Conservation (phyloP, 2,113 vertebrate species). For the Rhagologus leucostigma region DNA sequence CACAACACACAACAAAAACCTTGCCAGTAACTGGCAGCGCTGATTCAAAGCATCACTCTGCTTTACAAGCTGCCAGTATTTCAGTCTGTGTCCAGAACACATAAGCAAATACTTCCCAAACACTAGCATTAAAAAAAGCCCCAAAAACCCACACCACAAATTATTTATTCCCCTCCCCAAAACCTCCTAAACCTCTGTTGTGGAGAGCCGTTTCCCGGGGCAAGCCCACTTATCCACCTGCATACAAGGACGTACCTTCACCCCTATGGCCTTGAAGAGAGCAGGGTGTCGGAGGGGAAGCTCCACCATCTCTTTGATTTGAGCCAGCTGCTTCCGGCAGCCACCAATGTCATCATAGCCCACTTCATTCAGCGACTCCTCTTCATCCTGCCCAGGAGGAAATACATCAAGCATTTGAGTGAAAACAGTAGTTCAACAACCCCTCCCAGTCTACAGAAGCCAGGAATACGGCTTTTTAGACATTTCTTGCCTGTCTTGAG, state of each 20-base stretch:
- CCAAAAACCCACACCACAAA: background rate
- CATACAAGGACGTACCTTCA: slow-evolving; percentile 78
- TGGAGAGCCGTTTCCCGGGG: background rate
- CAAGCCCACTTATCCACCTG: background rate
- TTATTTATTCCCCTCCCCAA: background rate
- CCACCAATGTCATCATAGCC: slow-evolving; percentile 98
- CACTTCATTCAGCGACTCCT: slow-evolving; percentile 96
- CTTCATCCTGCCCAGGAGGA: slow-evolving; percentile 84
- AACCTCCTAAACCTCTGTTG: background rate
- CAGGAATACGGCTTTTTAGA: background rate
- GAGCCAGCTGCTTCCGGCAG: slow-evolving; percentile 94
- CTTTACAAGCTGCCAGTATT: background rate
- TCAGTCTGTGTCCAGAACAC: background rate
- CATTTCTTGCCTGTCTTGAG: background rate
- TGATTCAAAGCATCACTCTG: background rate
- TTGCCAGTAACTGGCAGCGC: background rate
- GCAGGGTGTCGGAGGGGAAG: slow-evolving; percentile 94
- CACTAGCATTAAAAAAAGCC: background rate
- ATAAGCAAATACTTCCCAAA: background rate
- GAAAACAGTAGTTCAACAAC: background rate
- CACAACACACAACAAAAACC: background rate
- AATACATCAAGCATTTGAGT: background rate
- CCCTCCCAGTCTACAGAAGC: background rate
- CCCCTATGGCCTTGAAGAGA: slow-evolving; percentile 96
- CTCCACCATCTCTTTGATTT: slow-evolving; percentile 99